Evolutionary conservation across 2,888 invertebrate genomes (phyloP), one percentile per base, ranked within the genome.

Genomic region (Syritta pipiens): DNA sequence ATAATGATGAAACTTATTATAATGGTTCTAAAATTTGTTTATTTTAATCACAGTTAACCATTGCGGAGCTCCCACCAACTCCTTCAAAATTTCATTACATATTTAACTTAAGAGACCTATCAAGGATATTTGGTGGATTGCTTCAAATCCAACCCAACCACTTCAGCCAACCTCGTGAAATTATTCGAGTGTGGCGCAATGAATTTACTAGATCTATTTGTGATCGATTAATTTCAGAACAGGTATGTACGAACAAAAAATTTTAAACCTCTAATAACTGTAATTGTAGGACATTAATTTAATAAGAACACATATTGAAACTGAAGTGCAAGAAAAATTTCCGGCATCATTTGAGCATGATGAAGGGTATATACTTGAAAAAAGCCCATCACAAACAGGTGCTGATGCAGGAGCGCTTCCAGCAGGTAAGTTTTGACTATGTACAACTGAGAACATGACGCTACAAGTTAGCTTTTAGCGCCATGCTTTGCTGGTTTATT

Each of bases 41-140:
- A 12, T 81, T 40, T 55, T 35, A 62, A 42, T 84, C 84, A 19
- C 85, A 94, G 94, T 90, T 91, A 83, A 91, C 95, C 35, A 92
- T 94, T 74, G 90, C 91, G 14, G 94, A 96, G 76, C 89, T 97
- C 59, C 96, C 97, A 0, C 96, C 97, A 1, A 97, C 97, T 0
- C 97, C 97, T 0, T 94, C 94, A 3, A 97, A 96, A 88, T 97
- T 97, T 89, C 97, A 97, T 90, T 97, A 97, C 89, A 95, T 97
- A 83, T 97, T 97, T 90, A 97, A 97, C 89, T 91, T 97, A 88
- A 92, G 97, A 44, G 97, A 97, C 89, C 89, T 97, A 82, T 97
- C 97, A 0, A 92, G 96, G 65, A 93, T 97, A 76, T 93, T 93
- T 82, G 94, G 94, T 9, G 97, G 97, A 0, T 87, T 97, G 86